These are phyloP conservation scores for Odontocerum albicorne DNA, from an alignment of 2,888 invertebrate species.

Conservation along the genomic window DNA sequence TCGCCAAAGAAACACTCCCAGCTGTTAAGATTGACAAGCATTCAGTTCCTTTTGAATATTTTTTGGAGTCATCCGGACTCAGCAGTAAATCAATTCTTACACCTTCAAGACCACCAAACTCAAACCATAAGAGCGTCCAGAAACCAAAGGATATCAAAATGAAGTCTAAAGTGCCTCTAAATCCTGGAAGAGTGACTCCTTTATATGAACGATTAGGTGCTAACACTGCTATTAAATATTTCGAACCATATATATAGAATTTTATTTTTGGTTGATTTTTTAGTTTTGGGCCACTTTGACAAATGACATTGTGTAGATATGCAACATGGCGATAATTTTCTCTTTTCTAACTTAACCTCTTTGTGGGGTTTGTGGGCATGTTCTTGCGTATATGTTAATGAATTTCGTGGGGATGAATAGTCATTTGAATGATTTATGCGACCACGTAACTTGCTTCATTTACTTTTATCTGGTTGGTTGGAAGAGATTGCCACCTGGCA, in stretches of 20 bases:
- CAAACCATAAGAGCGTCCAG: slow-evolving; percentile 72
- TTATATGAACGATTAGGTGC: slow-evolving; percentile 56
- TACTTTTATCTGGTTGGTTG: too few relatives aligned
- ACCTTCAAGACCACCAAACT: slow-evolving; percentile 66
- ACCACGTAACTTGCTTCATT: too few relatives aligned
- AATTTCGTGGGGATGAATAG: too few relatives aligned
- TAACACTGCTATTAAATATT: slow-evolving; percentile 60
- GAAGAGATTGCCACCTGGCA: too few relatives aligned
- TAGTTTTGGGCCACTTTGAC: not conserved
- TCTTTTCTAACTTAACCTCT: too few relatives aligned
- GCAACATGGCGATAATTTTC: too few relatives aligned
- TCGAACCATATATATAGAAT: slow-evolving; percentile 54
- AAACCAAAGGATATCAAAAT: slow-evolving; percentile 80
- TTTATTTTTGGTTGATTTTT: too few relatives aligned
- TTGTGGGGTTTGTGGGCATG: too few relatives aligned
- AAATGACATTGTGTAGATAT: too few relatives aligned
- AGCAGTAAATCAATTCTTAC: slow-evolving; percentile 78
- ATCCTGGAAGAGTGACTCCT: slow-evolving; percentile 52
- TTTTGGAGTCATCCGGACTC: slow-evolving; percentile 76
- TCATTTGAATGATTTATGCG: too few relatives aligned
- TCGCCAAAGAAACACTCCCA: slow-evolving; percentile 41
- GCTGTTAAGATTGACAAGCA: not conserved
- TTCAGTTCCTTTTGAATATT: slow-evolving; percentile 66
- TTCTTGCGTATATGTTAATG: too few relatives aligned
- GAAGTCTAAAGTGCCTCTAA: slow-evolving; percentile 66